phyloP scores from a whole-genome alignment of 64 coral and sea anemone species.

The Montipora foliosa region DNA sequence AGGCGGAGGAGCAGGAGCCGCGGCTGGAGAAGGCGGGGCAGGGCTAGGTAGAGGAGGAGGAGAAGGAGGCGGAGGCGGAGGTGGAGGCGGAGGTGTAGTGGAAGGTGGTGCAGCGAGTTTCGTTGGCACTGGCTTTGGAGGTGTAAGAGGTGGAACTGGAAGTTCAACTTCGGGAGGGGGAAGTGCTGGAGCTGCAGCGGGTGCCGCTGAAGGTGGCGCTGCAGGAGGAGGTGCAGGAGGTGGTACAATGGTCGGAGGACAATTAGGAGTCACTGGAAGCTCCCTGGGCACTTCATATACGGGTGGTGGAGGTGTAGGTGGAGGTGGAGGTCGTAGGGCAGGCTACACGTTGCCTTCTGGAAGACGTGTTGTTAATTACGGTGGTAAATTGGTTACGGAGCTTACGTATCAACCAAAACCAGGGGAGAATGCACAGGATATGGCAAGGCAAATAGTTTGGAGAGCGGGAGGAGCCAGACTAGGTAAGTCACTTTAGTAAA shows the following conservation, averaged over 20 bases:
- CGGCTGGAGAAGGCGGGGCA: background rate
- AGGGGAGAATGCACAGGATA: slow-evolving; percentile 14
- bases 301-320: background rate
- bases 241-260: background rate
- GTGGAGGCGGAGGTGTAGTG: slow-evolving; percentile 3
- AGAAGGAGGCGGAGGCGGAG: background rate
- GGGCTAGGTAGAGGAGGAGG: background rate
- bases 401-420: slow-evolving; percentile 4
- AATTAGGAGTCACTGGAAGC: no score
- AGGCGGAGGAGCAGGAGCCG: background rate
- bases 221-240: background rate
- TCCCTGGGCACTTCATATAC: no score
- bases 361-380: no score
- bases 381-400: background rate
- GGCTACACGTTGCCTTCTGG: no score
- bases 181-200: background rate
- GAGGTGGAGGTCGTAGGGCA: background rate
- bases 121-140: background rate
- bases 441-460: background rate
- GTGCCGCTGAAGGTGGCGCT: background rate
- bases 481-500: background rate
- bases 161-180: background rate
- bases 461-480: background rate
- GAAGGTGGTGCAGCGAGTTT: no score
- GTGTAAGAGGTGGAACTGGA: background rate